Conservation (phyloP, 2,113 vertebrate genomes). For the Eublepharis macularius region DNA sequence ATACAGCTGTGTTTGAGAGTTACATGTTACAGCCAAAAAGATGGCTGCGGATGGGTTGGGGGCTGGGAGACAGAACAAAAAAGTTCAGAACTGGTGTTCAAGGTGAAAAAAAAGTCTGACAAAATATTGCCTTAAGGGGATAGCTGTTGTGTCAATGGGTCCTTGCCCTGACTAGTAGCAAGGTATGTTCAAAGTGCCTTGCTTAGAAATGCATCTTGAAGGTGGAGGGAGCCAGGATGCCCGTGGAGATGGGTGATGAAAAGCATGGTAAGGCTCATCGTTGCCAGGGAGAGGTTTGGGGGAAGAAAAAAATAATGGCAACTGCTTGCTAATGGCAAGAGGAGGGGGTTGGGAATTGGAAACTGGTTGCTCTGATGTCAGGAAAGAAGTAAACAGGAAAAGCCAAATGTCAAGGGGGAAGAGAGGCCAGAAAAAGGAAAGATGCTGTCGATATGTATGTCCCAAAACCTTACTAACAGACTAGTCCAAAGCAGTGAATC, state of each 20-base stretch:
- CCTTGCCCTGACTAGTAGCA: background rate
- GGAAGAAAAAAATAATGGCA: background rate
- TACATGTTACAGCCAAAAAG: background rate
- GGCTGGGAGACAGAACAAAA: no score
- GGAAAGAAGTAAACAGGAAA: constrained; percentile 24
- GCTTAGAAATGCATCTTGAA: background rate
- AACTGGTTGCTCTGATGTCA: background rate
- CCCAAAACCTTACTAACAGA: background rate
- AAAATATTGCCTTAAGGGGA: background rate
- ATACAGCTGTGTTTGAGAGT: background rate
- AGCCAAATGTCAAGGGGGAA: constrained; percentile 7
- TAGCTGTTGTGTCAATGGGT: no score
- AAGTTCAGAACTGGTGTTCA: background rate
- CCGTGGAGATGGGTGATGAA: background rate
- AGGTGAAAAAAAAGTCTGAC: background rate
- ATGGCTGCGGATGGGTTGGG: no score
- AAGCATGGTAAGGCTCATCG: background rate
- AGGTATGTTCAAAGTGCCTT: constrained; percentile 8
- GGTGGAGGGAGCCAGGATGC: background rate
- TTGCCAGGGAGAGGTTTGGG: background rate
- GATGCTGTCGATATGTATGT: background rate
- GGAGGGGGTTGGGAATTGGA: background rate
- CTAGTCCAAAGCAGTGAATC: background rate
- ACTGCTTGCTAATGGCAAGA: background rate
- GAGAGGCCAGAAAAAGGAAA: background rate